phyloP scores from a whole-genome alignment of 2,797 vertebrate genomes.

The Lithobates sylvaticus region DNA sequence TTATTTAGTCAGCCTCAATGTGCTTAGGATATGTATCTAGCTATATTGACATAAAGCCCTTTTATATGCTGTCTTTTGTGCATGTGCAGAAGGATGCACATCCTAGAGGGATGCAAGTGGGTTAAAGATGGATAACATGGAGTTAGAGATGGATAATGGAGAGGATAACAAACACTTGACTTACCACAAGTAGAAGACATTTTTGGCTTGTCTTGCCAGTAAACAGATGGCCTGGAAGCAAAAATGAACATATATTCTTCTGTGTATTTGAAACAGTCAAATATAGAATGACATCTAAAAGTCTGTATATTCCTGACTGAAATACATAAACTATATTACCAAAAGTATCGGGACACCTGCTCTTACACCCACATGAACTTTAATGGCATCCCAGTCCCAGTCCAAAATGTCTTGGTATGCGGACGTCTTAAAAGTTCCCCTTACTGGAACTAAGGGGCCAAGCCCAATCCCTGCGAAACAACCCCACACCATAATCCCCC shows the following conservation, averaged over 20 bases:
- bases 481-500: too few relatives aligned
- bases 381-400: too few relatives aligned
- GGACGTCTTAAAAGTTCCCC: too few relatives aligned
- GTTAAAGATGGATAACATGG: too few relatives aligned
- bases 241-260: background rate
- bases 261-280: background rate
- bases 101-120: background rate
- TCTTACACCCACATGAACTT: too few relatives aligned
- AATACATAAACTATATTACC: background rate
- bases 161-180: background rate
- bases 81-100: background rate
- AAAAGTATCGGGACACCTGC: too few relatives aligned
- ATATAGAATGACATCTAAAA: background rate
- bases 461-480: too few relatives aligned
- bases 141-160: too few relatives aligned
- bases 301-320: background rate
- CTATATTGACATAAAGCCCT: background rate
- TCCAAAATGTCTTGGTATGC: too few relatives aligned
- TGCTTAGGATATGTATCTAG: too few relatives aligned
- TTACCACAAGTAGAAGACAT: constrained; percentile 27
- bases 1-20: too few relatives aligned
- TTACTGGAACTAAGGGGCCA: too few relatives aligned
- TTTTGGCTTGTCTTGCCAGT: constrained; percentile 33
- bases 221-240: constrained; percentile 48
- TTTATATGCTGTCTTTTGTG: background rate